Evolutionary conservation across 2,113 vertebrate genomes (phyloP).

Genomic region (Pyxicephalus adspersus): DNA sequence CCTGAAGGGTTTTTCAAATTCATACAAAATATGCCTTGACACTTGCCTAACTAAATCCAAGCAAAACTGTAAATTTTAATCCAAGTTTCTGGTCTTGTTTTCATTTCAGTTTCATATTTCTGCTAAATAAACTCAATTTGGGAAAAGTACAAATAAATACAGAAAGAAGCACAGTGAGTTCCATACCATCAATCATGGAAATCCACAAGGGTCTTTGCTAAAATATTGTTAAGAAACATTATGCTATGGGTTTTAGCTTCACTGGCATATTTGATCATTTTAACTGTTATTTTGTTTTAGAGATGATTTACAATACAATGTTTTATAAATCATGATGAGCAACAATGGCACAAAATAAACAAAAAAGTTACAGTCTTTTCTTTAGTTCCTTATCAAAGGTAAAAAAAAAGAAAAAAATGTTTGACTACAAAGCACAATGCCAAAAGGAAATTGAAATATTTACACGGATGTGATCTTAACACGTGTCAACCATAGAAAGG

Average conservation of each 20-base stretch:
- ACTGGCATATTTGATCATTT: background rate
- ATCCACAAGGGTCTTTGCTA: background rate
- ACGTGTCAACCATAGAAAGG: too few species aligned
- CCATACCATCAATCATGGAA: constrained; percentile 44
- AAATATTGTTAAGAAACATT: constrained; percentile 47
- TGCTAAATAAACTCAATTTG: constrained; percentile 51
- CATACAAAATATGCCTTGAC: constrained; percentile 8
- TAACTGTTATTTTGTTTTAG: background rate
- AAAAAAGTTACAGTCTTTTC: too few species aligned
- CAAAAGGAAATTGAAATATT: too few species aligned
- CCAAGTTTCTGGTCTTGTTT: constrained; percentile 47
- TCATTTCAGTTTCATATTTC: constrained; percentile 41
- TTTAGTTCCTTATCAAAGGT: too few species aligned
- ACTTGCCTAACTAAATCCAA: constrained; percentile 23
- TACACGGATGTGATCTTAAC: too few species aligned
- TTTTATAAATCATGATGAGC: too few species aligned
- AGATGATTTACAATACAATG: background rate
- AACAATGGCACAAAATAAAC: too few species aligned
- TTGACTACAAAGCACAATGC: too few species aligned
- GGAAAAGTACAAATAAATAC: constrained; percentile 45
- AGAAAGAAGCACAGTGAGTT: constrained; percentile 38
- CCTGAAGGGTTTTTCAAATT: background rate
- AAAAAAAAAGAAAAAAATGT: too few species aligned
- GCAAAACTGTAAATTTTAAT: background rate
- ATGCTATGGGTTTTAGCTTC: background rate